These are phyloP conservation scores for Loripinus fragilis DNA, from an alignment of 2,888 invertebrate species.

Conservation along the genomic window DNA sequence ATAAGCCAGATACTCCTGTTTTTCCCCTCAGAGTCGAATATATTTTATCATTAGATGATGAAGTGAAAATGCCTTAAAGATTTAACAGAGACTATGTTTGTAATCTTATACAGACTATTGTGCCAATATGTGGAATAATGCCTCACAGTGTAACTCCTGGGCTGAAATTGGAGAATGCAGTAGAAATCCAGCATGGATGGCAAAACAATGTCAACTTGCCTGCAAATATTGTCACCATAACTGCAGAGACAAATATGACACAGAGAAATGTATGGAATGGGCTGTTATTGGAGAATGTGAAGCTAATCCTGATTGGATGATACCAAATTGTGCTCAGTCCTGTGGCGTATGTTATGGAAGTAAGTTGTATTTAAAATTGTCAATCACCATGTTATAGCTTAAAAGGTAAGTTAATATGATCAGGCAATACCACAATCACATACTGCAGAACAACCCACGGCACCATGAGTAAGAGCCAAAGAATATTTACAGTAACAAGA, in stretches of 20 bases:
- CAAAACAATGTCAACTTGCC: slow-evolving; percentile 63
- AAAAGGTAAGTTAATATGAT: too few species aligned
- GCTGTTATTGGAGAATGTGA: slow-evolving; percentile 65
- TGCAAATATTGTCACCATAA: slow-evolving; percentile 63
- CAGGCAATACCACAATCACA: too few species aligned
- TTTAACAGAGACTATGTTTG: too few species aligned
- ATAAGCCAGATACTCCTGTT: too few species aligned
- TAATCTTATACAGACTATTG: slow-evolving; percentile 56
- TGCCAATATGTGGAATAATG: slow-evolving; percentile 58
- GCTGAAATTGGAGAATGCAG: slow-evolving; percentile 66
- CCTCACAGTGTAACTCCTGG: slow-evolving; percentile 63
- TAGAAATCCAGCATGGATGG: slow-evolving; percentile 70
- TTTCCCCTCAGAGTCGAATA: too few species aligned
- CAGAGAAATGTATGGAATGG: slow-evolving; percentile 64
- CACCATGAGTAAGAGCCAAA: too few species aligned
- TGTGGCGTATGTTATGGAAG: slow-evolving; percentile 70
- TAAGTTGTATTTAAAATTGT: too few species aligned
- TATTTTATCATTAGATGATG: too few species aligned
- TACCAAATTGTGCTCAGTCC: slow-evolving; percentile 68
- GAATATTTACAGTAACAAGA: too few species aligned
- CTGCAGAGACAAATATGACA: slow-evolving; percentile 54
- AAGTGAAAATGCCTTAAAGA: too few species aligned
- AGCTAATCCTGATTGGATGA: slow-evolving; percentile 69
- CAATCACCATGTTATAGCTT: too few species aligned
- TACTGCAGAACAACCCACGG: too few species aligned